A percentile compares a stretch with the other conserved stretches of the same genome.
Evolutionary conservation across 2,888 invertebrate species (phyloP).

Genomic region (Linnaemya tessellans): DNA sequence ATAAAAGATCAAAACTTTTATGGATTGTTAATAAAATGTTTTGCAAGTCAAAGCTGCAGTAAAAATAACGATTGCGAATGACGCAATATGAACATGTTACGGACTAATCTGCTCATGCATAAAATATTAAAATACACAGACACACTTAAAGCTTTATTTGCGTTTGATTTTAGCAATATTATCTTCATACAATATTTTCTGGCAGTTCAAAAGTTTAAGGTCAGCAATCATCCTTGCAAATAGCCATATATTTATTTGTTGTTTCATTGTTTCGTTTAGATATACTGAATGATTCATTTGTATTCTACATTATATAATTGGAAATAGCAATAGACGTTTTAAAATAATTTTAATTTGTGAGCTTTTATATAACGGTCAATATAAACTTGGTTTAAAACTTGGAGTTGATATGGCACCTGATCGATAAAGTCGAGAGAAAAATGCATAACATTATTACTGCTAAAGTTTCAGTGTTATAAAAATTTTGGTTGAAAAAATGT

Average conservation of each 20-base stretch:
- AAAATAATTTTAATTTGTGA: neutral
- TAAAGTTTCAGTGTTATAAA: no score
- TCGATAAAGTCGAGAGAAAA: no score
- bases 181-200: neutral
- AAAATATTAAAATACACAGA: neutral
- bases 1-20: constrained; percentile 2
- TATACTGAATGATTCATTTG: constrained; percentile 22
- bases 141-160: constrained; percentile 6
- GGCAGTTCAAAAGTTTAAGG: constrained; percentile 63
- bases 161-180: constrained; percentile 54
- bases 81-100: constrained; percentile 23
- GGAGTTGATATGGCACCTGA: no score
- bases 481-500: no score
- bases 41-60: constrained; percentile 33
- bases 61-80: constrained; percentile 16
- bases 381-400: no score
- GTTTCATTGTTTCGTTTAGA: constrained; percentile 25
- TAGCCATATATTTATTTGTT: constrained; percentile 5
- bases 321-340: neutral
- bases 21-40: constrained; percentile 12
- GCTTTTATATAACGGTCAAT: no score
- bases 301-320: neutral
- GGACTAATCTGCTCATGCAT: constrained; percentile 29
- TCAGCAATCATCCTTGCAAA: constrained; percentile 42
- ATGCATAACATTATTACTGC: no score